Evolutionary conservation across 2,888 invertebrate species (phyloP).

Genomic region (Laspeyria flexula): DNA sequence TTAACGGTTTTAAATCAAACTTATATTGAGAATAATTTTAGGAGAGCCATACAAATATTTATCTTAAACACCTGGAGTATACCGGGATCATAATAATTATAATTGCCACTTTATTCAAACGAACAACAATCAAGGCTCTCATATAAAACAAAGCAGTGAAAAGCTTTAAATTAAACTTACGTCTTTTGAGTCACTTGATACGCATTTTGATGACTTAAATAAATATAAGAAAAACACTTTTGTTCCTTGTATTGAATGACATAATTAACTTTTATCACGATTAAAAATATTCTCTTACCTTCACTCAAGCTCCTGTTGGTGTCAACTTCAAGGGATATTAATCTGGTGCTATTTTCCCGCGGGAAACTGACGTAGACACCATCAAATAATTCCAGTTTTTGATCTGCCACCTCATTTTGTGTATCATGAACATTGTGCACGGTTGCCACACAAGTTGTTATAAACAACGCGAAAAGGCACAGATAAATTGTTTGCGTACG

Average conservation of each 20-base stretch:
- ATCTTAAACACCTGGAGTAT: too few species aligned
- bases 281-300: constrained; percentile 51
- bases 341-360: constrained; percentile 50
- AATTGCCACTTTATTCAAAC: too few species aligned
- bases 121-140: too few species aligned
- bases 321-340: constrained; percentile 71
- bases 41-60: too few species aligned
- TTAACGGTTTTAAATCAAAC: too few species aligned
- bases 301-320: constrained; percentile 53
- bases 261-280: background rate
- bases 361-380: constrained; percentile 71
- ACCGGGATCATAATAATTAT: too few species aligned
- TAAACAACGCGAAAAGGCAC: constrained; percentile 46
- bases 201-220: background rate
- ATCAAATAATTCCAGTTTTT: constrained; percentile 67
- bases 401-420: constrained; percentile 36
- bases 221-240: background rate
- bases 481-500: constrained; percentile 40
- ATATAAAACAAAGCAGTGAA: too few species aligned
- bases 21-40: too few species aligned
- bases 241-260: background rate
- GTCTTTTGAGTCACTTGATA: too few species aligned
- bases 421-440: constrained; percentile 33
- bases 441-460: constrained; percentile 43
- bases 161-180: too few species aligned